Evolutionary conservation across 2,888 invertebrate species (phyloP).

Genomic region (Autographa pulchrina): DNA sequence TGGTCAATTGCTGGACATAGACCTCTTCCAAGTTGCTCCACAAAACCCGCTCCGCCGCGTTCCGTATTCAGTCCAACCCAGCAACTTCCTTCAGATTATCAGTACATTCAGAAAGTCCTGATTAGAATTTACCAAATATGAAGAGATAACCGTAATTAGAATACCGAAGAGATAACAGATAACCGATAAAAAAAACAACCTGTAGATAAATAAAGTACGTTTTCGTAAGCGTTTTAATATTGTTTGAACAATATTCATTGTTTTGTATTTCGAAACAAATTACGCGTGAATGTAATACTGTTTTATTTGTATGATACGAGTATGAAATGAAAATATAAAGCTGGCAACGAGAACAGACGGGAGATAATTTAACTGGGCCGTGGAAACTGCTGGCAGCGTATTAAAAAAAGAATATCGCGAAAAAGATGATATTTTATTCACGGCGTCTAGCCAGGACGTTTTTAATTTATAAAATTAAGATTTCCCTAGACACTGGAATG

Average conservation of each 20-base stretch:
- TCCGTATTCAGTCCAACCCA: no score
- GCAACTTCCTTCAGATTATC: no score
- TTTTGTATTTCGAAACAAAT: constrained; percentile 12
- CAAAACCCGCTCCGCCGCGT: no score
- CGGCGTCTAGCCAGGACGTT: constrained; percentile 39
- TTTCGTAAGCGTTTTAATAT: not conserved
- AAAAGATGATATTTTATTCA: constrained; percentile 45
- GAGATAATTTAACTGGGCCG: constrained; percentile 33
- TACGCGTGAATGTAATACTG: not conserved
- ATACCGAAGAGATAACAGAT: not conserved
- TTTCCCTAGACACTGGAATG: constrained; percentile 42
- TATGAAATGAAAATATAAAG: constrained; percentile 14
- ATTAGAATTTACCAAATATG: no score
- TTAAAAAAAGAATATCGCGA: constrained; percentile 30
- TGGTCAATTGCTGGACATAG: no score
- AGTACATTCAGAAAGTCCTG: no score
- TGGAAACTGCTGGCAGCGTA: constrained; percentile 20
- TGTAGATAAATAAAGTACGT: not conserved
- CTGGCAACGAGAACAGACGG: constrained; percentile 15
- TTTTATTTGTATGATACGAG: not conserved
- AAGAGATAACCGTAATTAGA: no score
- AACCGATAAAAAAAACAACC: not conserved
- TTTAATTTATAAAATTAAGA: constrained; percentile 55
- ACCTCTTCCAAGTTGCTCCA: no score
- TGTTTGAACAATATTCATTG: constrained; percentile 5